phyloP scores from a whole-genome alignment of 1,140 invertebrate species.

The Diorhabda elongata region DNA sequence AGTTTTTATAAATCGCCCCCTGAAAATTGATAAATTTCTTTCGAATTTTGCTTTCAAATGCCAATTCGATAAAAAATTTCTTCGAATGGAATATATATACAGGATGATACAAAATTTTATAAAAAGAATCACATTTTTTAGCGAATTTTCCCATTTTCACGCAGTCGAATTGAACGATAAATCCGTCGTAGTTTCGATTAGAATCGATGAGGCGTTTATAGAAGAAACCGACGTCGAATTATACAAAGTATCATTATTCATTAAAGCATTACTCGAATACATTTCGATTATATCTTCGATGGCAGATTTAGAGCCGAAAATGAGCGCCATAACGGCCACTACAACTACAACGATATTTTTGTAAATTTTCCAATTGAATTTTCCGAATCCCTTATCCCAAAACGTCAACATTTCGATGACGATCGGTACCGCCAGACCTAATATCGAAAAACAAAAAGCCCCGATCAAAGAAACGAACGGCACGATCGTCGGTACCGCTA shows the following conservation, averaged over 20 bases:
- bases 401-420: conserved; percentile 79
- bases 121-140: too few relatives aligned
- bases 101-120: too few relatives aligned
- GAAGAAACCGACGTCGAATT: background rate
- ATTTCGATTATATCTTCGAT: conserved; percentile 61
- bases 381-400: conserved; percentile 71
- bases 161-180: too few relatives aligned
- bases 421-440: conserved; percentile 88
- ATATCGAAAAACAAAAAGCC: conserved; percentile 88
- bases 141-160: too few relatives aligned
- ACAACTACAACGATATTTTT: conserved; percentile 72
- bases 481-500: conserved; percentile 81
- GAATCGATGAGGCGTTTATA: too few relatives aligned
- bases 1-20: too few relatives aligned
- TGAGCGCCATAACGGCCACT: conserved; percentile 70
- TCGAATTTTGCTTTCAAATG: too few relatives aligned
- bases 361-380: conserved; percentile 65
- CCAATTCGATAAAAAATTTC: too few relatives aligned
- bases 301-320: conserved; percentile 76
- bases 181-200: too few relatives aligned
- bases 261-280: conserved; percentile 37
- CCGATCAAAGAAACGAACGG: conserved; percentile 92
- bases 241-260: background rate
- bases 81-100: too few relatives aligned
- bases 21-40: too few relatives aligned